These are phyloP conservation scores for Zaprionus ornatus DNA, from an alignment of 1,140 invertebrate genomes.

Conservation along the genomic window DNA sequence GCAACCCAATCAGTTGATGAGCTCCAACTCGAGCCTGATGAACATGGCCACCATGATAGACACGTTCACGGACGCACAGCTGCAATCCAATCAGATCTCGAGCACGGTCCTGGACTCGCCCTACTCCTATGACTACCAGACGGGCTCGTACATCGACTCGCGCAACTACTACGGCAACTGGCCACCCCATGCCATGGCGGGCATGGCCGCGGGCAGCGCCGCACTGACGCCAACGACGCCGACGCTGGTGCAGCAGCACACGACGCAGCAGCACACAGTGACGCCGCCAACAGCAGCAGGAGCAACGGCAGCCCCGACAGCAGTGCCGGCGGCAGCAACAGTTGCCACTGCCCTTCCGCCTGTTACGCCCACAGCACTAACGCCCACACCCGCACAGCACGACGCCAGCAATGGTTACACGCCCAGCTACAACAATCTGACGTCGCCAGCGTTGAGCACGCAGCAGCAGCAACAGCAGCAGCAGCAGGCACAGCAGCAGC, in stretches of 20 bases:
- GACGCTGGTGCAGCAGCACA: constrained; percentile 46
- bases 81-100: constrained; percentile 92
- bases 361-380: constrained; percentile 23
- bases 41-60: constrained; percentile 91
- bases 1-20: constrained; percentile 80
- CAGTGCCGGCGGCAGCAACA: constrained; percentile 14
- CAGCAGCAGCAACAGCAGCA: constrained; percentile 23
- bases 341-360: constrained; percentile 13
- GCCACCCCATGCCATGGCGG: constrained; percentile 73
- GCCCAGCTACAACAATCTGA: constrained; percentile 64
- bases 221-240: constrained; percentile 63
- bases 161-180: constrained; percentile 83
- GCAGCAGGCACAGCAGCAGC: constrained; percentile 15
- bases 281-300: constrained; percentile 32
- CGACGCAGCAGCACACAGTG: constrained; percentile 27
- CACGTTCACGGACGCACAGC: constrained; percentile 89
- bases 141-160: constrained; percentile 83
- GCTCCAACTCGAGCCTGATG: constrained; percentile 86
- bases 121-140: constrained; percentile 87
- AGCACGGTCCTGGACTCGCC: constrained; percentile 92
- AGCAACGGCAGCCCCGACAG: constrained; percentile 24
- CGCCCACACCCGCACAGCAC: constrained; percentile 54
- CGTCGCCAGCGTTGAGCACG: constrained; percentile 48
- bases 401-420: constrained; percentile 66
- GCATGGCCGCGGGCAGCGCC: constrained; percentile 54